Conservation (phyloP, 2,888 invertebrate species). For the Colletes collaris region DNA sequence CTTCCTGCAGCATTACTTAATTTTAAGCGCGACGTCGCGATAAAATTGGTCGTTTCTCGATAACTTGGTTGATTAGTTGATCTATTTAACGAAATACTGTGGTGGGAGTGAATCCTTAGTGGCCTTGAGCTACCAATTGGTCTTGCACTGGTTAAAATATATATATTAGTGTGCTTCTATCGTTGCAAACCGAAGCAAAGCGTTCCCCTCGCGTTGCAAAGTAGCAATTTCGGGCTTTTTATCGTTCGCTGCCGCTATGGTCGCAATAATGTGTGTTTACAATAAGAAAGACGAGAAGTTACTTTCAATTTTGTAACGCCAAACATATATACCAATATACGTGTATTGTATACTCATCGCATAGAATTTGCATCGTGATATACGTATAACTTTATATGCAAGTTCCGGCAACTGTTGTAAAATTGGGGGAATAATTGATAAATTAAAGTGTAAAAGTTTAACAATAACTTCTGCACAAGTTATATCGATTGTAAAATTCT, state of each 20-base stretch:
- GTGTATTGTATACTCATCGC: constrained; percentile 2
- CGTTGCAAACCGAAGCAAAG: neutral
- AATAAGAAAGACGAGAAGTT: constrained; percentile 10
- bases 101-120: neutral
- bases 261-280: constrained; percentile 25
- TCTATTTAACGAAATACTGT: constrained; percentile 2
- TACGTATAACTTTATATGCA: constrained; percentile 25
- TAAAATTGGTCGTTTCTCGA: constrained; percentile 5
- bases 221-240: constrained; percentile 10
- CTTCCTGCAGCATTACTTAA: constrained; percentile 39
- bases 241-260: constrained; percentile 1
- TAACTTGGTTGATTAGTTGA: neutral
- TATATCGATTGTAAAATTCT: neutral
- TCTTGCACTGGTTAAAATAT: neutral
- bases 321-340: constrained; percentile 8
- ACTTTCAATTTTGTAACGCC: constrained; percentile 33
- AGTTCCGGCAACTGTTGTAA: constrained; percentile 23
- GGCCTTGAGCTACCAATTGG: too few relatives aligned
- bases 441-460: neutral
- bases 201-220: constrained; percentile 18
- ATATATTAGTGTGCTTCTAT: constrained; percentile 18
- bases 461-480: neutral
- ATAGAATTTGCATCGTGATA: constrained; percentile 24
- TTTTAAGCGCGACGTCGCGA: constrained; percentile 10
- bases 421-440: constrained; percentile 29